Evolutionary conservation across 2,888 invertebrate genomes (phyloP).

Genomic region (Altica lythri): DNA sequence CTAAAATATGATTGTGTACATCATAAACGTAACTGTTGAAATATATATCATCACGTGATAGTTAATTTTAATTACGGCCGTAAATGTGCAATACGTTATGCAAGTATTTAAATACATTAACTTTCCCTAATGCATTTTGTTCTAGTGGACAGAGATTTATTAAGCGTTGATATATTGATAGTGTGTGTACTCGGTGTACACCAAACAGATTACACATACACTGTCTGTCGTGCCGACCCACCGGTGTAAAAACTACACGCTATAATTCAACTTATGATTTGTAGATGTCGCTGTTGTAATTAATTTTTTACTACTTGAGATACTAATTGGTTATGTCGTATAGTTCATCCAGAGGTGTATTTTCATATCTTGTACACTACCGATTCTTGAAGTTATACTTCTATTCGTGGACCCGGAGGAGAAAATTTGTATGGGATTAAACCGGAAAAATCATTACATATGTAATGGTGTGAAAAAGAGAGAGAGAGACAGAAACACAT

Average conservation of each 20-base stretch:
- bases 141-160: slow-evolving; percentile 43
- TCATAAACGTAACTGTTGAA: slow-evolving; percentile 21
- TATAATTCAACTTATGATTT: slow-evolving; percentile 25
- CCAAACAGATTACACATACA: slow-evolving; percentile 22
- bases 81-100: slow-evolving; percentile 39
- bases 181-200: slow-evolving; percentile 18
- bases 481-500: too few species aligned
- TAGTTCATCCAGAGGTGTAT: too few species aligned
- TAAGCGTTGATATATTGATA: slow-evolving; percentile 25
- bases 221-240: slow-evolving; percentile 7
- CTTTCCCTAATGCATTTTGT: slow-evolving; percentile 44
- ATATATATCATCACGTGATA: slow-evolving; percentile 29
- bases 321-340: slow-evolving; percentile 12
- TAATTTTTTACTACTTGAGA: slow-evolving; percentile 14
- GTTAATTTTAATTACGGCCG: slow-evolving; percentile 38
- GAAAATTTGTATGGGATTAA: too few species aligned
- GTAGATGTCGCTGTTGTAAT: slow-evolving; percentile 12
- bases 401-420: too few species aligned
- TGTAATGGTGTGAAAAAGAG: too few species aligned
- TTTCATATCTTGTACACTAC: too few species aligned
- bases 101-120: slow-evolving; percentile 41
- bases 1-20: slow-evolving; percentile 15
- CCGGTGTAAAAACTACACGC: slow-evolving; percentile 17
- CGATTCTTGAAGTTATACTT: too few species aligned
- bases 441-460: too few species aligned